Evolutionary conservation across 2,888 invertebrate genomes (phyloP).

Genomic region (Malacosoma neustria): DNA sequence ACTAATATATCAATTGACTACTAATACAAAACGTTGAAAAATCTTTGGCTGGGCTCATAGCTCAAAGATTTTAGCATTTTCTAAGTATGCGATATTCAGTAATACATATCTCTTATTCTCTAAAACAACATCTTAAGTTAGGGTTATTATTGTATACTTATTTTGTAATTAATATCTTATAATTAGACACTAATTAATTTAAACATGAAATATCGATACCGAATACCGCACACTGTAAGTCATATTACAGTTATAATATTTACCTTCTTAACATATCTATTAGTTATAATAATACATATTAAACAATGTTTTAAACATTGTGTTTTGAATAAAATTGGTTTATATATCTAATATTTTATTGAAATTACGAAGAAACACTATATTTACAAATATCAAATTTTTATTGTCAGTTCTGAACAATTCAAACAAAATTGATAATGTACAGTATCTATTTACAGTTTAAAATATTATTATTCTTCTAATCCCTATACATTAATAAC

Average conservation of each 20-base stretch:
- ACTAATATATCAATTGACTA: conserved; percentile 32
- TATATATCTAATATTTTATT: conserved; percentile 18
- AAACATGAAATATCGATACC: no score
- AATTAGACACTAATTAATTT: no score
- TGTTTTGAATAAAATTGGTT: conserved; percentile 4
- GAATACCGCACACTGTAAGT: no score
- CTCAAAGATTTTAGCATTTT: conserved; percentile 61
- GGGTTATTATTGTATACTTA: no score
- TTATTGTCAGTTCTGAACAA: conserved; percentile 74
- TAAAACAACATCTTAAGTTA: no score
- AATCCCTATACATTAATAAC: conserved; percentile 27
- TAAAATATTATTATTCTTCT: conserved; percentile 35
- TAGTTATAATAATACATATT: conserved; percentile 1
- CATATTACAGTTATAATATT: no score
- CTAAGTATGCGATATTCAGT: conserved; percentile 25
- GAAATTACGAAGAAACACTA: conserved; percentile 57
- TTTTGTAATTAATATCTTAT: no score
- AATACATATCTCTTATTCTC: no score
- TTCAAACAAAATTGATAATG: conserved; percentile 31
- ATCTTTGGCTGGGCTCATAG: conserved; percentile 69
- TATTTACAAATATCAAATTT: conserved; percentile 52
- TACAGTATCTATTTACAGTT: conserved; percentile 31
- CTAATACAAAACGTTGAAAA: conserved; percentile 55
- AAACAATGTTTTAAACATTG: not conserved
- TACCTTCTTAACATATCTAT: no score